Base-by-base conservation (phyloP, 2,113 vertebrate genomes). In the Rhabdomys dilectus region DNA sequence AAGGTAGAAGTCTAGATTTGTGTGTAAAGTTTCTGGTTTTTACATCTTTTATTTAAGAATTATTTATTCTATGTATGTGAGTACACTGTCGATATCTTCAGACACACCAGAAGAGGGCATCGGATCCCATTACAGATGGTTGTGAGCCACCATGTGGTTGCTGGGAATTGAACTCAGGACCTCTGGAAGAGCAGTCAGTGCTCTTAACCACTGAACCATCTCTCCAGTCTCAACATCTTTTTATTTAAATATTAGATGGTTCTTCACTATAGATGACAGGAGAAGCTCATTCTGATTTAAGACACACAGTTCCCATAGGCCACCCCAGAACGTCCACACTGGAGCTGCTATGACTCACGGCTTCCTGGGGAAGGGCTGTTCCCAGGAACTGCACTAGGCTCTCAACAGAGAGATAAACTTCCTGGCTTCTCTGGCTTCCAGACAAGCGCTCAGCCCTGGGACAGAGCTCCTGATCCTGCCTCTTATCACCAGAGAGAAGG, bases 401-500 rank as follows among this genome's bases (percentile, higher is more conserved):
- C 39, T 91, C 19, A 85, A 48, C 92, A 89, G 58, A 91, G 96
- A 42, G 78, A 0, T 87, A 94, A 90, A 72, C 36, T 39, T 94
- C 17, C 3, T 58, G 0, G 0, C 19, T 48, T 86, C 76, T 53
- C 88, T 97, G 97, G 97, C 94, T 0, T 77, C 53, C 0, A 0
- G 93, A 96, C 85, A 92, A 68, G 51, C 51, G 6, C 89, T 82
- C 34, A 48, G 93, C 96, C 91, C 82, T 89, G 36, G 26, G 56
- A 62, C 45, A 85, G 75, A 97, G 89, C 94, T 22, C 91, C 89
- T 92, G 39, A 92, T 0, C 0, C 0, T 51, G 87, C 86, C 56
- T 80, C 93, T 96, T 97, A 96, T 96, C 97, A 81, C 97, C 34
- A 94, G 96, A 94, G 95, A 96, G 96, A 98, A 98, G 97, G 97